Percentiles rank a stretch among this genome's conserved stretches.
These are phyloP conservation scores for Hydractinia symbiolongicarpus DNA, from an alignment of 30 jellyfish, hydroid and myxozoan species.

Conservation along the genomic window DNA sequence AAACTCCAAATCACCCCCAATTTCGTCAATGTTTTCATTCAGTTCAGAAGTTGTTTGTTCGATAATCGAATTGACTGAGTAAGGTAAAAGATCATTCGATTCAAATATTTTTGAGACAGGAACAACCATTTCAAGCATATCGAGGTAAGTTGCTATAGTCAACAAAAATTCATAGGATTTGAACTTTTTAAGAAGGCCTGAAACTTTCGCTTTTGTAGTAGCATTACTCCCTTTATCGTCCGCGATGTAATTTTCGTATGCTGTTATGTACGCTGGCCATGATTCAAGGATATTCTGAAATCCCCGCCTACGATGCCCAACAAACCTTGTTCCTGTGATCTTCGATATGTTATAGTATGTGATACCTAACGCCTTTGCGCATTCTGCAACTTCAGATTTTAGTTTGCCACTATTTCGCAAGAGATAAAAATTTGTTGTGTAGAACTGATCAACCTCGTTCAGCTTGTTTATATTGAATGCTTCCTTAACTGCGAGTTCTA, in stretches of 20 bases:
- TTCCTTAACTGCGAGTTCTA: constrained; percentile 32
- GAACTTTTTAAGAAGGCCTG: too few species aligned
- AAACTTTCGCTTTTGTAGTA: neutral
- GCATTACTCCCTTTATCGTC: constrained; percentile 37
- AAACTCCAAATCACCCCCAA: constrained; percentile 18
- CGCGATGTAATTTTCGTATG: constrained; percentile 36
- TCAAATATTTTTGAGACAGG: constrained; percentile 40
- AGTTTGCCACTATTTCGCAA: constrained; percentile 23
- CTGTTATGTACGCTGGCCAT: constrained; percentile 48
- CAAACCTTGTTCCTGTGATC: constrained; percentile 35
- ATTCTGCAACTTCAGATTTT: constrained; percentile 14
- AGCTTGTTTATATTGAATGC: constrained; percentile 23
- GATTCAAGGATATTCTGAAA: constrained; percentile 31
- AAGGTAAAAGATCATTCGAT: constrained; percentile 38
- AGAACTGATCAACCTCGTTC: constrained; percentile 32
- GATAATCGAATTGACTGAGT: constrained; percentile 25
- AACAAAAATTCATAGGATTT: too few species aligned
- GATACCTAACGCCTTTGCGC: constrained; percentile 41
- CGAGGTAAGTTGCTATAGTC: constrained; percentile 14
- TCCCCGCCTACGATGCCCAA: constrained; percentile 42
- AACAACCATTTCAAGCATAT: constrained; percentile 35
- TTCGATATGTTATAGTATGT: constrained; percentile 24
- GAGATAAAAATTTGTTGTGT: constrained; percentile 25
- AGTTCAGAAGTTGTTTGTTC: constrained; percentile 13
- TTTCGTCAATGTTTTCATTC: constrained; percentile 18